phyloP scores from a whole-genome alignment of 2,888 invertebrate species.

The Tetrapedia diversipes region DNA sequence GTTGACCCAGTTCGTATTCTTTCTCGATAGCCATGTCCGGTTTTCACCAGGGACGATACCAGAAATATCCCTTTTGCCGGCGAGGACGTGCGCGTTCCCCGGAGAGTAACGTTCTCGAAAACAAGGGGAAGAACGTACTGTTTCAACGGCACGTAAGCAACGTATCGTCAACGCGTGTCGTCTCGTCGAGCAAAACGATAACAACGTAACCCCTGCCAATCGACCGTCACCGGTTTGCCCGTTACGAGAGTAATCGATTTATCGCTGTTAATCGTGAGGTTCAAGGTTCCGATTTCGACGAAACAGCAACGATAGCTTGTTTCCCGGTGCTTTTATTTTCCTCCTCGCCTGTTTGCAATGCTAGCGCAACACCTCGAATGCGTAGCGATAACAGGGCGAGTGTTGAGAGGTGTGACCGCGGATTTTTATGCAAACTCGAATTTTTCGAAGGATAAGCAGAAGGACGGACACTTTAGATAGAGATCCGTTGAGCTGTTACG shows the following conservation, averaged over 20 bases:
- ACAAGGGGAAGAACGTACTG: background rate
- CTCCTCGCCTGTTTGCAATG: background rate
- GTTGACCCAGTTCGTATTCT: conserved; percentile 57
- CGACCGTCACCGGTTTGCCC: background rate
- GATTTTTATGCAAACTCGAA: too few relatives aligned
- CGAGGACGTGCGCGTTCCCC: conserved; percentile 9
- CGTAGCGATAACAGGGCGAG: background rate
- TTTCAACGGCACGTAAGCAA: background rate
- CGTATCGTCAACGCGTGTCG: background rate
- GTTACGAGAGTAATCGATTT: background rate
- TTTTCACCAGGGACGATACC: conserved; percentile 50
- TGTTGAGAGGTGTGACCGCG: too few relatives aligned
- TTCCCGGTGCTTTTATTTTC: background rate
- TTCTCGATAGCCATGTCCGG: conserved; percentile 53
- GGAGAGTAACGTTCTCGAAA: background rate
- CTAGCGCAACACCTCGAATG: background rate
- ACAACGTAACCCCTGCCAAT: background rate
- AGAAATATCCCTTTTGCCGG: conserved; percentile 50
- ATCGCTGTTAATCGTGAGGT: conserved; percentile 21
- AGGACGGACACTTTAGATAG: too few relatives aligned
- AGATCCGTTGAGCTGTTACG: too few relatives aligned
- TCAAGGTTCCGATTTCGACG: conserved; percentile 15
- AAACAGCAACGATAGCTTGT: background rate
- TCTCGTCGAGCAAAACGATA: conserved; percentile 6
- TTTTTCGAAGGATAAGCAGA: too few relatives aligned